phyloP scores from a whole-genome alignment of 2,113 vertebrate species.

The Cacatua alba region DNA sequence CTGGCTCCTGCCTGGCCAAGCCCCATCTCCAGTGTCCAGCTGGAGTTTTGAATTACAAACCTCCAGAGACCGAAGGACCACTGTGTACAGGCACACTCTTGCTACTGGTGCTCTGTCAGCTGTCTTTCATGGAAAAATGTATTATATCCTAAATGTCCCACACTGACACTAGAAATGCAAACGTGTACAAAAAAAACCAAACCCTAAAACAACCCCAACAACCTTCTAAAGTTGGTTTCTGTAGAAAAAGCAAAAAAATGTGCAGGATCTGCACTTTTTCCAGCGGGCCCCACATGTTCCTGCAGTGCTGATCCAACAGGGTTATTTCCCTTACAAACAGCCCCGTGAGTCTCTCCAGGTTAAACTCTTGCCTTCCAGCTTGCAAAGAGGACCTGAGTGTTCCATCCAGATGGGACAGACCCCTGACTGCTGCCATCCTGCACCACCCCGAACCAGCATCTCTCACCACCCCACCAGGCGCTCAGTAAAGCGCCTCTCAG shows the following conservation, averaged over 20 bases:
- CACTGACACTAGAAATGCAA: not conserved
- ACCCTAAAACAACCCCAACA: not conserved
- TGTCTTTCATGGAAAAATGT: not conserved
- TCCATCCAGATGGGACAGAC: fast-evolving
- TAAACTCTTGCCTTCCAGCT: not conserved
- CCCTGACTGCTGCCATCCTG: fast-evolving
- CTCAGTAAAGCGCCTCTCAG: not conserved
- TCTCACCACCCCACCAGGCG: not conserved
- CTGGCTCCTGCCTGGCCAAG: not conserved
- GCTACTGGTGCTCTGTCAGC: not conserved
- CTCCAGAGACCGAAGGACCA: not conserved
- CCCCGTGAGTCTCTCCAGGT: not conserved
- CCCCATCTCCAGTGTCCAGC: not conserved
- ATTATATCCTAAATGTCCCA: not conserved
- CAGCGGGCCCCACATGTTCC: slow-evolving; percentile 40
- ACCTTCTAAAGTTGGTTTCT: not conserved
- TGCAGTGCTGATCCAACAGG: not conserved
- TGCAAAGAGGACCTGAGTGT: no score
- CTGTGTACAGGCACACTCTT: fast-evolving
- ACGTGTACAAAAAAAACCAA: not conserved
- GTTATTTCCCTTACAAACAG: not conserved
- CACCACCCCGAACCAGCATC: not conserved
- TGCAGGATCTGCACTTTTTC: slow-evolving; percentile 60
- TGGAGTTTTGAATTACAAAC: not conserved
- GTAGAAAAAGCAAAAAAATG: slow-evolving; percentile 51